These are phyloP conservation scores for Dromius quadrimaculatus DNA, from an alignment of 2,888 invertebrate genomes.

Conservation along the genomic window DNA sequence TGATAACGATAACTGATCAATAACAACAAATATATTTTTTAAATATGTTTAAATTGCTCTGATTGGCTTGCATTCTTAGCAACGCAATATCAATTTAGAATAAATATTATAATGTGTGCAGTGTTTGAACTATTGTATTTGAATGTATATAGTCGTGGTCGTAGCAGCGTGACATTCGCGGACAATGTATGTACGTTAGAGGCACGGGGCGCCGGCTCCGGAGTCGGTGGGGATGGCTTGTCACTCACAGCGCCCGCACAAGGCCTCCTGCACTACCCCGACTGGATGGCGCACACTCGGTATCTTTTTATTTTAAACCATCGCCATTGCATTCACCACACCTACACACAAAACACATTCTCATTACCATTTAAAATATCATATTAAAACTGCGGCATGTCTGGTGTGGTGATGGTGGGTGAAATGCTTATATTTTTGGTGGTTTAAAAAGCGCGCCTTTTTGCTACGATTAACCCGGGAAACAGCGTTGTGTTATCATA, in stretches of 20 bases:
- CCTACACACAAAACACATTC: neutral
- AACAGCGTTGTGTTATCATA: neutral
- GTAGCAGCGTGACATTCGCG: slow-evolving; percentile 65
- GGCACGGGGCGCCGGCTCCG: slow-evolving; percentile 58
- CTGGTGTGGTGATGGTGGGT: too few species aligned
- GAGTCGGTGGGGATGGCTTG: slow-evolving; percentile 69
- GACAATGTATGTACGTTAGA: slow-evolving; percentile 59
- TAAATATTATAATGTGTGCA: neutral
- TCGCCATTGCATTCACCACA: slow-evolving; percentile 32
- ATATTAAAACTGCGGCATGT: too few species aligned
- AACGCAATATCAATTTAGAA: too few species aligned
- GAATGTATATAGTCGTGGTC: slow-evolving; percentile 57
- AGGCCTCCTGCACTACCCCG: slow-evolving; percentile 72
- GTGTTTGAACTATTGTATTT: neutral
- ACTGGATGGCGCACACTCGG: slow-evolving; percentile 67
- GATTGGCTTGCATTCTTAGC: too few species aligned
- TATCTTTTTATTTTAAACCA: slow-evolving; percentile 38
- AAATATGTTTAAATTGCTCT: too few species aligned
- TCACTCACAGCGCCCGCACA: slow-evolving; percentile 70
- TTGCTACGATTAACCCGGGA: too few species aligned
- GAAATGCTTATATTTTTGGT: too few species aligned
- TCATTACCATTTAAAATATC: too few species aligned
- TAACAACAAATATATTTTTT: too few species aligned
- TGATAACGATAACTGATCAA: too few species aligned
- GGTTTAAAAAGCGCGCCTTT: too few species aligned